phyloP scores from a whole-genome alignment of 2,888 invertebrate genomes.

The Azorinus chamasolen region DNA sequence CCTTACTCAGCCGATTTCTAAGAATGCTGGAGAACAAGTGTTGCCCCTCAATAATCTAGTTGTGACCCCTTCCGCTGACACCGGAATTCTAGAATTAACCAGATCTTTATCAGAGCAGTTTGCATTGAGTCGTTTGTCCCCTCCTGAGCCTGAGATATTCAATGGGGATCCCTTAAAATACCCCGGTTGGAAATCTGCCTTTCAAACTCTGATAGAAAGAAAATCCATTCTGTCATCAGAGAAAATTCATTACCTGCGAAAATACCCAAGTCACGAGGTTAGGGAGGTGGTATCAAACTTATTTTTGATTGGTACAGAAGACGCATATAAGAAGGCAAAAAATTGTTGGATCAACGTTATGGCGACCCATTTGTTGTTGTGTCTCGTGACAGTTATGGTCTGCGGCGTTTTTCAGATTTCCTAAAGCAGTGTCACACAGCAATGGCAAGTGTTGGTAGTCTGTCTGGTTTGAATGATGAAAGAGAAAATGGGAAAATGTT shows the following conservation, averaged over 20 bases:
- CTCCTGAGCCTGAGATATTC: slow-evolving; percentile 53
- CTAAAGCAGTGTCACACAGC: slow-evolving; percentile 46
- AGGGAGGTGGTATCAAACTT: slow-evolving; percentile 35
- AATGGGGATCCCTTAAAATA: slow-evolving; percentile 29
- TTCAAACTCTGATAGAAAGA: slow-evolving; percentile 43
- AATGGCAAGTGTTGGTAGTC: slow-evolving; percentile 28
- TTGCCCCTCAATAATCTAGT: too few relatives aligned
- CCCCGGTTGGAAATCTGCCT: slow-evolving; percentile 31
- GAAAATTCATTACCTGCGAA: slow-evolving; percentile 47
- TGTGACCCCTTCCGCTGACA: too few relatives aligned
- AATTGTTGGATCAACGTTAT: slow-evolving; percentile 52
- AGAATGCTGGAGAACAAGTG: too few relatives aligned
- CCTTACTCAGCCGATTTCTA: too few relatives aligned
- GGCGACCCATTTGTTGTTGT: slow-evolving; percentile 52
- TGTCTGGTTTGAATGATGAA: slow-evolving; percentile 43
- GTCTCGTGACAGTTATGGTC: slow-evolving; percentile 23
- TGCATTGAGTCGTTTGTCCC: slow-evolving; percentile 38
- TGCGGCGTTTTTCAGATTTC: slow-evolving; percentile 50
- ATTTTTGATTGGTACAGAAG: slow-evolving; percentile 26
- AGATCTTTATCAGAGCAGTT: slow-evolving; percentile 30
- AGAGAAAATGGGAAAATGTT: slow-evolving; percentile 59
- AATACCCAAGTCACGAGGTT: slow-evolving; percentile 25
- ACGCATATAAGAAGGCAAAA: slow-evolving; percentile 47
- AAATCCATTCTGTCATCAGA: slow-evolving; percentile 35
- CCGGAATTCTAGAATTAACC: slow-evolving; percentile 4